Conservation (phyloP, 2,888 invertebrate genomes). For the Bembecia ichneumoniformis region DNA sequence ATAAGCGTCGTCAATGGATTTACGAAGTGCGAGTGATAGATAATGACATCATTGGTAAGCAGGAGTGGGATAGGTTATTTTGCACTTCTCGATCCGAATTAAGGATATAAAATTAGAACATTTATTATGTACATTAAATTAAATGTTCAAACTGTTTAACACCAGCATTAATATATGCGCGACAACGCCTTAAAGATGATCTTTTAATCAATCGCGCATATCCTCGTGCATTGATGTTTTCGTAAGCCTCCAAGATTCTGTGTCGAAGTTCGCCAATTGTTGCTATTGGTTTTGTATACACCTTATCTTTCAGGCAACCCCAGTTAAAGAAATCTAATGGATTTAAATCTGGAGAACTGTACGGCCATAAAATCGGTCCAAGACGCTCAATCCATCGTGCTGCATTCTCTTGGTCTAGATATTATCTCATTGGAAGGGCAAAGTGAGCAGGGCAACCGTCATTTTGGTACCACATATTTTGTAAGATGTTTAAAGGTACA, state of each 20-base stretch:
- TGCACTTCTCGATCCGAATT: neutral
- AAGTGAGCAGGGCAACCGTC: neutral
- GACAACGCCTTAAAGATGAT: slow-evolving; percentile 6
- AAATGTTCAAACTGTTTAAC: slow-evolving; percentile 5
- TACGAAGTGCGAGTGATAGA: neutral
- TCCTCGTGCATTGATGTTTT: slow-evolving; percentile 5
- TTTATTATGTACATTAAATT: too few relatives aligned
- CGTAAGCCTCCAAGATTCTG: slow-evolving; percentile 5
- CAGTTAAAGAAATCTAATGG: neutral
- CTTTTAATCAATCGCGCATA: slow-evolving; percentile 3
- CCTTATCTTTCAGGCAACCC: neutral
- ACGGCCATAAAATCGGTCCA: slow-evolving; percentile 6
- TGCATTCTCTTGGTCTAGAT: neutral
- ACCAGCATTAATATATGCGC: slow-evolving; percentile 4
- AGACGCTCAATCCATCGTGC: slow-evolving; percentile 1
- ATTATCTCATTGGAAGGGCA: neutral
- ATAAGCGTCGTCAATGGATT: too few relatives aligned
- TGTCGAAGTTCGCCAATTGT: too few relatives aligned
- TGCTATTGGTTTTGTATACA: slow-evolving; percentile 1
- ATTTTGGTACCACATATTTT: neutral
- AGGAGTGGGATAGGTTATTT: neutral
- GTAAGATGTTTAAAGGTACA: too few relatives aligned
- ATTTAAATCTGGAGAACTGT: slow-evolving; percentile 5
- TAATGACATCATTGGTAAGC: neutral
- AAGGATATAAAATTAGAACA: slow-evolving; percentile 2